Conservation (phyloP, 2,888 invertebrate species). For the Dynastes tityus region DNA sequence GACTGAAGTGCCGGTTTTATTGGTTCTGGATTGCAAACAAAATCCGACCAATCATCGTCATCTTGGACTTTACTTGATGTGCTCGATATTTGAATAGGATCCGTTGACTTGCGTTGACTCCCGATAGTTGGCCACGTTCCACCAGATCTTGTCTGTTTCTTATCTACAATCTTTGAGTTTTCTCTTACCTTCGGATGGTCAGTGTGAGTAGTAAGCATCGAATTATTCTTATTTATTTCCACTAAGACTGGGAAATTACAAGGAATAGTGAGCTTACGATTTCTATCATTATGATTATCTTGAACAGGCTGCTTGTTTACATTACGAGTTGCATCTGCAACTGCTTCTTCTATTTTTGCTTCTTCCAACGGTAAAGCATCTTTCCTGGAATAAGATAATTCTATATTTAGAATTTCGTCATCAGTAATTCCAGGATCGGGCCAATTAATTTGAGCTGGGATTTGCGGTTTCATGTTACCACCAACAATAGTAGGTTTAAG, state of each 20-base stretch:
- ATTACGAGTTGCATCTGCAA: neutral
- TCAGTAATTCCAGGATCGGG: conserved; percentile 74
- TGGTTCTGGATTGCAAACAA: conserved; percentile 69
- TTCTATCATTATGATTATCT: neutral
- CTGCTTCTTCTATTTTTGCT: neutral
- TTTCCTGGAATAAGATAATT: conserved; percentile 60
- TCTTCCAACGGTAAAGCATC: conserved; percentile 6
- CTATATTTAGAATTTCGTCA: conserved; percentile 66
- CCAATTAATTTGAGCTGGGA: conserved; percentile 74
- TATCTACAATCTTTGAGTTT: neutral
- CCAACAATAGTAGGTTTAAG: conserved; percentile 59
- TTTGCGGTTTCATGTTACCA: neutral
- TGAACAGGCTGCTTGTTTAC: neutral
- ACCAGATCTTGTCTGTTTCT: neutral
- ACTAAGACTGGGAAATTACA: neutral
- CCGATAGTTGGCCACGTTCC: neutral
- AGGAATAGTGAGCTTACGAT: neutral
- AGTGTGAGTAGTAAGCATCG: neutral
- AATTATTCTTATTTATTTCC: neutral
- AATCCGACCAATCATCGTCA: conserved; percentile 77
- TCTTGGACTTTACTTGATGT: conserved; percentile 19
- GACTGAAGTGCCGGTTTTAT: conserved; percentile 22
- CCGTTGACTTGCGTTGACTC: neutral
- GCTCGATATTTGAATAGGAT: neutral
- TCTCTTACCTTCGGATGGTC: conserved; percentile 29